Conservation (phyloP, 1,140 invertebrate species). For the Formica selysi region DNA sequence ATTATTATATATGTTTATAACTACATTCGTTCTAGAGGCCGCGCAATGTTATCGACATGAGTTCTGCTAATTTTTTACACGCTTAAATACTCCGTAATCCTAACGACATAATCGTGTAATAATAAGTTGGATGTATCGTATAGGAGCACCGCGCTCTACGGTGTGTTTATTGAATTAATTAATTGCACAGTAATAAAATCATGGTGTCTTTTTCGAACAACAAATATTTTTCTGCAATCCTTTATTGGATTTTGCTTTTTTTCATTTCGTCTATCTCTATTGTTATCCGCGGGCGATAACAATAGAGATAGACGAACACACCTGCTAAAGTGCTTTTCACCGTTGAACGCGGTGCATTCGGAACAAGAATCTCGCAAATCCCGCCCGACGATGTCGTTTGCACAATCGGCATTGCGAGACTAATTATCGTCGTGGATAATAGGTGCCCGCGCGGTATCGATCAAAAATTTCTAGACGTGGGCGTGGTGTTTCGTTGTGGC, state of each 20-base stretch:
- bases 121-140: constrained; percentile 67
- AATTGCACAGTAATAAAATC: constrained; percentile 67
- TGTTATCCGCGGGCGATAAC: not conserved
- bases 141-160: constrained; percentile 68
- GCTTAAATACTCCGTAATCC: not conserved
- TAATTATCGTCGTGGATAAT: constrained; percentile 66
- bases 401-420: constrained; percentile 47
- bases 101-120: constrained; percentile 82
- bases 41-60: constrained; percentile 32
- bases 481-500: constrained; percentile 16
- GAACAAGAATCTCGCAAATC: constrained; percentile 1
- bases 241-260: not conserved
- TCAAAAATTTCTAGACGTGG: constrained; percentile 30
- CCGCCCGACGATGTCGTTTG: constrained; percentile 7
- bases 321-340: constrained; percentile 12
- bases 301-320: not conserved
- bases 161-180: constrained; percentile 80
- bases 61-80: constrained; percentile 77
- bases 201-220: not conserved
- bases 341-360: not conserved
- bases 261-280: not conserved
- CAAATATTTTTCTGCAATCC: not conserved
- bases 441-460: constrained; percentile 55
- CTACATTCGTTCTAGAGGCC: constrained; percentile 11
- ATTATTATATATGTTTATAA: constrained; percentile 44